Evolutionary conservation across 2,888 invertebrate genomes (phyloP), one percentile per base, ranked within the genome.

Genomic region (Drosophila lacicola): DNA sequence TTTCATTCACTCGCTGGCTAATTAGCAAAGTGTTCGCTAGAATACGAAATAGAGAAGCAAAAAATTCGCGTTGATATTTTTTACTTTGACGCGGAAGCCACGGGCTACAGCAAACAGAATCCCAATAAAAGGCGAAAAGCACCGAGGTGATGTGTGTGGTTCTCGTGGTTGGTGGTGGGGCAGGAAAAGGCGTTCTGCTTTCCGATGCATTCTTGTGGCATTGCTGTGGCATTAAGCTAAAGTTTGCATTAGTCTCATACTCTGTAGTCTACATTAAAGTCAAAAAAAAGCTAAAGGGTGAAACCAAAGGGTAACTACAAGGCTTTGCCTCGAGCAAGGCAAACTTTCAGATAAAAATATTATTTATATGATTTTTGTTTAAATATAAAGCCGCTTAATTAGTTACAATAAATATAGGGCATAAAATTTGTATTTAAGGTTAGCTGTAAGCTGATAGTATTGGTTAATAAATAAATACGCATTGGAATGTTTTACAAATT

Each of bases 11-110:
- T 17, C 11, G 17, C 14, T 13, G n/a, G 6, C 4, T 42, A 73
- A 70, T 74, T 73, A 66, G 41, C 49, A 57, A 19, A 41, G 25
- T 55, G 39, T n/a, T 33, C 5, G 41, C 14, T 8, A 45, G 6
- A 17, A 10, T 9, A 42, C 11, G 4, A 47, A 56, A 17, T 21
- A n/a, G 53, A 36, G n/a, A n/a, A n/a, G 51, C 4, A 19, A 51
- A 63, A 54, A n/a, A 25, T 6, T 37, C n/a, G 6, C 14, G 13
- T 17, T 57, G 14, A 34, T 41, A 54, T 49, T 70, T 70, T 44
- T 45, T 17, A 46, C 13, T 61, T 50, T 44, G 46, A 10, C 4
- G 29, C 25, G 34, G 3, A 6, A 25, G 47, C 10, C 2, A 29
- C 17, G 37, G 8, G 13, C 13, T 10, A 19, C 11, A 36, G 25